Evolutionary conservation across 2,113 vertebrate species (phyloP).

Genomic region (Sebastes fasciatus): DNA sequence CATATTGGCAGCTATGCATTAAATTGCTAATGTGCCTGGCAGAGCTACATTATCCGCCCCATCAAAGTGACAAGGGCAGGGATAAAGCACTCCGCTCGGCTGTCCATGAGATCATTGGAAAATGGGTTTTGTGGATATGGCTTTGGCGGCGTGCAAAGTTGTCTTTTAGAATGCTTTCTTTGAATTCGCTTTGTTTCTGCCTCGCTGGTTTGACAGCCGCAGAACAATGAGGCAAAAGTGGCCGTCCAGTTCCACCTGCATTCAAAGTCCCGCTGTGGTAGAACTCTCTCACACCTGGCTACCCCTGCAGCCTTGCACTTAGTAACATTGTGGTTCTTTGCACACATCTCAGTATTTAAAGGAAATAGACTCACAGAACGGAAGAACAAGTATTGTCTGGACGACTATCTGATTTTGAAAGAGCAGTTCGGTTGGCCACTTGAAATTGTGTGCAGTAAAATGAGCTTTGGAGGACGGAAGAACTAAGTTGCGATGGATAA

Average conservation of each 20-base stretch:
- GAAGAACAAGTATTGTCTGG: not conserved
- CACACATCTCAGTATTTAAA: not conserved
- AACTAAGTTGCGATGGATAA: not conserved
- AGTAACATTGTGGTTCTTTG: constrained; percentile 7
- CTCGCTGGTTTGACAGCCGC: constrained; percentile 60
- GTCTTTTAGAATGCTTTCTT: constrained; percentile 56
- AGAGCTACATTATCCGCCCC: constrained; percentile 65
- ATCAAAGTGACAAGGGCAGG: constrained; percentile 69
- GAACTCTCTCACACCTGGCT: constrained; percentile 46
- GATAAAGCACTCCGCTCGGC: constrained; percentile 53
- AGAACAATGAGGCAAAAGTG: constrained; percentile 50
- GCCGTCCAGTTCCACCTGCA: constrained; percentile 20
- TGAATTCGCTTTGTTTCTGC: constrained; percentile 61
- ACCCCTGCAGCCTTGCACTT: constrained; percentile 11
- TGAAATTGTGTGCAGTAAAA: not conserved
- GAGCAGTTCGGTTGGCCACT: not conserved
- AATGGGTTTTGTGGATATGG: constrained; percentile 62
- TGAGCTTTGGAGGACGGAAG: not conserved
- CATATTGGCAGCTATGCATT: constrained; percentile 65
- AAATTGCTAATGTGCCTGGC: constrained; percentile 71
- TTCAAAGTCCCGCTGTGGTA: constrained; percentile 23
- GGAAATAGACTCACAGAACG: not conserved
- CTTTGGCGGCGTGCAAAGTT: constrained; percentile 35
- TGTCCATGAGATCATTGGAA: constrained; percentile 63
- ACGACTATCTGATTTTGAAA: not conserved